Evolutionary conservation across 2,888 invertebrate genomes (phyloP).

Genomic region (Hirudinaria manillensis): DNA sequence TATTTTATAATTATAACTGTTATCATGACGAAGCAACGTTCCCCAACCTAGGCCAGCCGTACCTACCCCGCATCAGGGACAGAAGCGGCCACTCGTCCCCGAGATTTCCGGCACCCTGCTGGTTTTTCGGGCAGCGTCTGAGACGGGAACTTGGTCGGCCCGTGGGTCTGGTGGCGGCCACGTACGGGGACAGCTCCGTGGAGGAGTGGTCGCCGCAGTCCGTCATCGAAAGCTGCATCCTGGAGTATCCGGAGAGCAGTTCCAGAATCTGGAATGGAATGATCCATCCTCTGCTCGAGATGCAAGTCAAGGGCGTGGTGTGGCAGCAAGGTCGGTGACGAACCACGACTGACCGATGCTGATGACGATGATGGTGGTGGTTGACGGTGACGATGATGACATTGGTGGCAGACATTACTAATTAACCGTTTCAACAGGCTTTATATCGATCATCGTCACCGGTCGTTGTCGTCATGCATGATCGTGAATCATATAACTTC

Average conservation of each 20-base stretch:
- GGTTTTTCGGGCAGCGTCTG: slow-evolving; percentile 48
- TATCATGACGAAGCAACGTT: neutral
- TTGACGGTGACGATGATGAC: too few species aligned
- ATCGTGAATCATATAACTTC: too few species aligned
- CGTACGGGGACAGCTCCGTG: slow-evolving; percentile 35
- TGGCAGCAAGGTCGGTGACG: slow-evolving; percentile 51
- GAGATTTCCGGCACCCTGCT: slow-evolving; percentile 43
- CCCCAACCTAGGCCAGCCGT: neutral
- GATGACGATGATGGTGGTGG: slow-evolving; percentile 35
- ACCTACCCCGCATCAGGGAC: slow-evolving; percentile 5
- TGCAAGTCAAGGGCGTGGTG: slow-evolving; percentile 48
- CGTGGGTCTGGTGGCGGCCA: slow-evolving; percentile 40
- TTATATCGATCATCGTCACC: too few species aligned
- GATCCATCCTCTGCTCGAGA: slow-evolving; percentile 48
- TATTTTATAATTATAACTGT: too few species aligned
- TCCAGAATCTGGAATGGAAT: slow-evolving; percentile 49
- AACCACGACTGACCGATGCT: slow-evolving; percentile 32
- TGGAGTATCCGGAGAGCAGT: slow-evolving; percentile 30
- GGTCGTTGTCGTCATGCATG: too few species aligned
- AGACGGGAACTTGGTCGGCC: slow-evolving; percentile 44
- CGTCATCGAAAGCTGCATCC: slow-evolving; percentile 29
- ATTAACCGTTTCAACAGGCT: too few species aligned
- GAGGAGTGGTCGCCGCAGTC: slow-evolving; percentile 36
- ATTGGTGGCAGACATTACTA: too few species aligned
- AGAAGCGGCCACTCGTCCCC: slow-evolving; percentile 21